A percentile compares a stretch with the other conserved stretches of the same genome.
phyloP scores from a whole-genome alignment of 2,113 vertebrate species.

The Siphamia tubifer region DNA sequence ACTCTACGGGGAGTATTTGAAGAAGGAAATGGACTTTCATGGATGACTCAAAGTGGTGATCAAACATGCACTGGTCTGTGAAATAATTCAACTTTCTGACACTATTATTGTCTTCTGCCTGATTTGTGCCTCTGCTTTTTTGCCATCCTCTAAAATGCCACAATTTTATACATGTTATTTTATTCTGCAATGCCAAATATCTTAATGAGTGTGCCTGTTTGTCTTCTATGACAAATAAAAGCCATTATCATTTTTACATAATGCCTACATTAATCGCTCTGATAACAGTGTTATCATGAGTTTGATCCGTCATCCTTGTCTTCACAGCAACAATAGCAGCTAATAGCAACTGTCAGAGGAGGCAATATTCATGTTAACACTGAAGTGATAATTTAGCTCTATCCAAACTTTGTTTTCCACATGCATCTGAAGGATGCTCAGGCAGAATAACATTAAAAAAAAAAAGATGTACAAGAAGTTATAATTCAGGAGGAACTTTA shows the following conservation, averaged over 20 bases:
- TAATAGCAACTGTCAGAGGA: conserved; percentile 27
- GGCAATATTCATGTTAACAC: conserved; percentile 7
- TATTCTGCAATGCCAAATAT: conserved; percentile 16
- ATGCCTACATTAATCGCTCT: conserved; percentile 45
- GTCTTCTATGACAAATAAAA: conserved; percentile 47
- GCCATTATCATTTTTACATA: conserved; percentile 50
- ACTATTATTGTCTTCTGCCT: conserved; percentile 51
- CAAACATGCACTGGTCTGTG: conserved; percentile 56
- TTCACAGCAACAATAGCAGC: conserved; percentile 21
- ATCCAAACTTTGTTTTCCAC: background rate
- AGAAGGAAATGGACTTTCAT: conserved; percentile 55
- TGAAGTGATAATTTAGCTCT: conserved; percentile 6
- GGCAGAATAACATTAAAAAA: background rate
- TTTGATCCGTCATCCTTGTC: conserved; percentile 46
- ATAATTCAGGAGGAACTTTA: too few relatives aligned
- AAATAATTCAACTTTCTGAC: conserved; percentile 63
- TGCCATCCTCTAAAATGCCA: conserved; percentile 14
- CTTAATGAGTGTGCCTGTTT: conserved; percentile 11
- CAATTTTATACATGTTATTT: conserved; percentile 27
- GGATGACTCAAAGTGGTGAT: conserved; percentile 58
- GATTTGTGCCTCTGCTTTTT: conserved; percentile 48
- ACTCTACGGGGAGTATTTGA: conserved; percentile 51
- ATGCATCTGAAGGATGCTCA: background rate
- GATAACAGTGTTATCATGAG: conserved; percentile 42
- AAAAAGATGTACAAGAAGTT: background rate